Evolutionary conservation across 2,797 vertebrate species (phyloP).

Genomic region (Botia almorhae): DNA sequence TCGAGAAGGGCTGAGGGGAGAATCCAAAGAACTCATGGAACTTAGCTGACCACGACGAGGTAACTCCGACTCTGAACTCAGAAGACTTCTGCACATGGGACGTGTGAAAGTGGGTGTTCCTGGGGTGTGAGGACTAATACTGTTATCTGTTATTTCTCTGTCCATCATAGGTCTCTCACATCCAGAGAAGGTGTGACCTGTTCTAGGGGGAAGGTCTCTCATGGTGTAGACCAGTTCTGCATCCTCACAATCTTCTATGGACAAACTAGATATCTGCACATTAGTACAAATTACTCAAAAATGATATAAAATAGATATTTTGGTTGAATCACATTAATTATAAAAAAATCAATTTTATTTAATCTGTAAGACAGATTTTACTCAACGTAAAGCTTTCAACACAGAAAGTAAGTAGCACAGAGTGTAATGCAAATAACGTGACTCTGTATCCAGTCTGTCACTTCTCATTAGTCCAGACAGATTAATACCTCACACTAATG

Average conservation of each 20-base stretch:
- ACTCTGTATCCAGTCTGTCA: slow-evolving; percentile 67
- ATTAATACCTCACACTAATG: slow-evolving; percentile 74
- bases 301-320: neutral
- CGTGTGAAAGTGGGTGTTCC: slow-evolving; percentile 50
- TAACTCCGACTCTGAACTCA: slow-evolving; percentile 57
- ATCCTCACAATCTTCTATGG: slow-evolving; percentile 83
- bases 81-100: slow-evolving; percentile 34
- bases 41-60: slow-evolving; percentile 60
- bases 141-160: slow-evolving; percentile 53
- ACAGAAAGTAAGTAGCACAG: neutral
- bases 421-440: slow-evolving; percentile 41
- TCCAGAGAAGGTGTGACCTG: slow-evolving; percentile 50
- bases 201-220: slow-evolving; percentile 72
- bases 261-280: slow-evolving; percentile 71
- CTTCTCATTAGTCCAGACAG: slow-evolving; percentile 72
- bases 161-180: slow-evolving; percentile 26
- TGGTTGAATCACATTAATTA: too few relatives aligned
- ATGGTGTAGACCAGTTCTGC: slow-evolving; percentile 82
- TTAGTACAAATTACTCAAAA: neutral
- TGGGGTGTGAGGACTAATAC: slow-evolving; percentile 35
- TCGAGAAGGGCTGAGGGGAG: slow-evolving; percentile 80
- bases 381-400: neutral
- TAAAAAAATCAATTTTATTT: too few relatives aligned
- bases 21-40: slow-evolving; percentile 77
- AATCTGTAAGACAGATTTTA: too few relatives aligned